Conservation (phyloP, 2,113 vertebrate genomes). For the Paratilapia polleni region DNA sequence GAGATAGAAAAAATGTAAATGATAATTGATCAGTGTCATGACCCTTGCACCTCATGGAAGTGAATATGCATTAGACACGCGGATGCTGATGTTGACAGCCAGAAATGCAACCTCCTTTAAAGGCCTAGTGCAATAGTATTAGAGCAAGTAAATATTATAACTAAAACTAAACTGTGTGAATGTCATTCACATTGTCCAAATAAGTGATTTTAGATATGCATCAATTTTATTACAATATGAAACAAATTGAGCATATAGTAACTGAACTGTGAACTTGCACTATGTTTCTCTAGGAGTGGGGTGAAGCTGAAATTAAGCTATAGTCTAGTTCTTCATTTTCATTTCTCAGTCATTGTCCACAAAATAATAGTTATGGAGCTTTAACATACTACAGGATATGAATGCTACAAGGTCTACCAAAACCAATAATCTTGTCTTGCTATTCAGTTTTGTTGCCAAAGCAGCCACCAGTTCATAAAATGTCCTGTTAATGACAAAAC, state of each 20-base stretch:
- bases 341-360: neutral
- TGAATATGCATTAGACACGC: neutral
- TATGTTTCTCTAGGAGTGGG: neutral
- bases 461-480: neutral
- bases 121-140: neutral
- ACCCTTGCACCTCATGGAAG: neutral
- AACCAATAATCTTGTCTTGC: neutral
- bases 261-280: neutral
- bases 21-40: neutral
- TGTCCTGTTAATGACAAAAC: neutral
- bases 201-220: neutral
- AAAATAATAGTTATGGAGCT: neutral
- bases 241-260: neutral
- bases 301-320: neutral
- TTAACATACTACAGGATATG: too few relatives aligned
- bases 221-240: neutral
- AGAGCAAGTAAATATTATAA: too few relatives aligned
- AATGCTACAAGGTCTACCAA: neutral
- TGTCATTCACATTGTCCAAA: neutral
- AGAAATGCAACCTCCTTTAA: neutral
- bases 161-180: too few relatives aligned
- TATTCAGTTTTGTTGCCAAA: neutral
- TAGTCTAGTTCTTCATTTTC: neutral
- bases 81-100: neutral
- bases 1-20: neutral